phyloP scores from a whole-genome alignment of 37 sponge, comb jelly and placozoan genomes.

The Beroe ovata region DNA sequence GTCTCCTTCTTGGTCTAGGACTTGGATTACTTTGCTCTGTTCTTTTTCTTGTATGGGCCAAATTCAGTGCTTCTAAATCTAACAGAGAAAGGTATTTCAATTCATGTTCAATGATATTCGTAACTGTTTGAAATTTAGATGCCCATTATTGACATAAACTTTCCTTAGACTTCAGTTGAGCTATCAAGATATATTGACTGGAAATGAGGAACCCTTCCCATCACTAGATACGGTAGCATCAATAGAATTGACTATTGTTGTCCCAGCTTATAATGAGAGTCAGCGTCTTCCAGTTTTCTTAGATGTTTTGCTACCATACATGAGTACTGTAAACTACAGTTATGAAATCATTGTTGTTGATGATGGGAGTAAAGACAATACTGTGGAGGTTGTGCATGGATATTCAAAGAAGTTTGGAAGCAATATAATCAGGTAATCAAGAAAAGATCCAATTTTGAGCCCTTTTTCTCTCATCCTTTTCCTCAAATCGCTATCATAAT shows the following conservation, averaged over 20 bases:
- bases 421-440: constrained; percentile 84
- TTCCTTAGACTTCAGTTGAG: constrained; percentile 17
- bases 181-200: constrained; percentile 73
- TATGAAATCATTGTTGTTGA: constrained; percentile 95
- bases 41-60: not conserved
- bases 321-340: constrained; percentile 70
- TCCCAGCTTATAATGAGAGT: constrained; percentile 93
- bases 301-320: constrained; percentile 65
- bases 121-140: not conserved
- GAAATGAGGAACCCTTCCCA: constrained; percentile 74
- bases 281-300: constrained; percentile 72
- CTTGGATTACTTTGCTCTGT: not conserved
- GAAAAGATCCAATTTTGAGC: too few relatives aligned
- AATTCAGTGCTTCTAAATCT: not conserved
- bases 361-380: constrained; percentile 93
- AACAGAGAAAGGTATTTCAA: constrained; percentile 18
- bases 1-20: not conserved
- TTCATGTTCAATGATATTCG: too few relatives aligned
- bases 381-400: constrained; percentile 80
- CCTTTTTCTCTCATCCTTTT: too few relatives aligned
- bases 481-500: too few relatives aligned
- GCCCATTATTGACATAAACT: not conserved
- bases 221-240: constrained; percentile 73
- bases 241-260: constrained; percentile 78
- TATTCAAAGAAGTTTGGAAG: constrained; percentile 76